Evolutionary conservation across 2,888 invertebrate genomes (phyloP), one percentile per base, ranked within the genome.

Genomic region (Alsophila aescularia): DNA sequence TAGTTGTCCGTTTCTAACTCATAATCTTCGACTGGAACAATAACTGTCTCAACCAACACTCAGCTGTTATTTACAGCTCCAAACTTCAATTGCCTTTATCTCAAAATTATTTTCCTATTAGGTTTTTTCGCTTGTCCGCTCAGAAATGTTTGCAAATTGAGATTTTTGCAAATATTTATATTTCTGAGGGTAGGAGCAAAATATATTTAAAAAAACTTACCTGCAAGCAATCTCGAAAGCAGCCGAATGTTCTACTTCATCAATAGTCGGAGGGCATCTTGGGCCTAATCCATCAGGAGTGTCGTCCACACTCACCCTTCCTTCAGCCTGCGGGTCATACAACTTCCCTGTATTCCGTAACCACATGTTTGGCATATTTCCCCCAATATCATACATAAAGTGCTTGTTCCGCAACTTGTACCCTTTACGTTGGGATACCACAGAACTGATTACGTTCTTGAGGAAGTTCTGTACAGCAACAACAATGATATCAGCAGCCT

Each of bases 321-420:
- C 92, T 50, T 93, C 93, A 62, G 88, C 88, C n/a, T 93, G 92
- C 4, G 93, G 92, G 72, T 95, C 95, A 50, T 93, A 92, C 32
- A 95, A 80, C 42, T 94, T 94, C 29, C 93, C 90, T 0, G 95
- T 93, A 75, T 97, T 97, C 47, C 96, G 89, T 15, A 96, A 88
- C 92, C 96, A 96, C 58, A 97, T 96, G 83, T 97, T 96, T 0
- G 96, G 95, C 47, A 96, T 92, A 10, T 96, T 94, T 10, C 94
- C 92, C 0, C 98, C 98, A 55, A 97, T 93, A 62, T 96, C 95
- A 79, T 97, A 95, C 73, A 95, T 95, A 68, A 97, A 96, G 43
- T 94, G 93, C 0, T 93, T 93, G 53, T 96, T 96, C 15, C 95
- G 92, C 8, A 95, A 86, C 74, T 95, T 95, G 77, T 96, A 98